Percentiles rank a stretch among this genome's conserved stretches.
These are phyloP conservation scores for Oconnorella tubifera DNA, from an alignment of 2,888 invertebrate genomes.

Conservation along the genomic window DNA sequence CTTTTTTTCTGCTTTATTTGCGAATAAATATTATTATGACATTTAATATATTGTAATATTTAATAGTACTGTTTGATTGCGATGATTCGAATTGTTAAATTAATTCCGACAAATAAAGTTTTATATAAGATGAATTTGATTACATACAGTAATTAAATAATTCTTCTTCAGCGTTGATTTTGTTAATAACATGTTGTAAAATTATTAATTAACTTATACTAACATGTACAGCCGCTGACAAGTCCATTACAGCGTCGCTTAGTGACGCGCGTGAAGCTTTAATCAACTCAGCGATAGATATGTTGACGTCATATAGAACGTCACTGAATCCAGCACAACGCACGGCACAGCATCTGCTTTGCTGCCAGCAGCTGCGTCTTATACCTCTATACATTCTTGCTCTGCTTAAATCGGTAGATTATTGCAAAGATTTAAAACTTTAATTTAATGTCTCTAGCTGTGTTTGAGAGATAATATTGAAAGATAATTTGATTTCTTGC, in stretches of 20 bases:
- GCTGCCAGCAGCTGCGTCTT: constrained; percentile 73
- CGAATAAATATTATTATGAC: too few species aligned
- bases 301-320: constrained; percentile 71
- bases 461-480: neutral
- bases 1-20: too few species aligned
- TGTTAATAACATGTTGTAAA: too few species aligned
- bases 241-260: constrained; percentile 59
- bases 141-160: too few species aligned
- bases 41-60: too few species aligned
- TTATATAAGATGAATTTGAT: too few species aligned
- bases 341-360: constrained; percentile 67
- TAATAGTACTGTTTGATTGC: too few species aligned
- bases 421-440: constrained; percentile 5
- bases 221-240: constrained; percentile 25
- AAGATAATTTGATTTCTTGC: neutral
- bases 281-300: constrained; percentile 89
- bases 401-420: constrained; percentile 77
- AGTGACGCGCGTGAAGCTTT: constrained; percentile 93
- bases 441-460: neutral
- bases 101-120: too few species aligned
- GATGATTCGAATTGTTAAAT: too few species aligned
- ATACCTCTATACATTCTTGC: constrained; percentile 85
- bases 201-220: too few species aligned
- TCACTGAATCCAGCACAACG: constrained; percentile 59
- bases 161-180: too few species aligned